Evolutionary conservation across 53 echinoderm and acorn worm species (phyloP).

Genomic region (Temnopleurus reevesii): DNA sequence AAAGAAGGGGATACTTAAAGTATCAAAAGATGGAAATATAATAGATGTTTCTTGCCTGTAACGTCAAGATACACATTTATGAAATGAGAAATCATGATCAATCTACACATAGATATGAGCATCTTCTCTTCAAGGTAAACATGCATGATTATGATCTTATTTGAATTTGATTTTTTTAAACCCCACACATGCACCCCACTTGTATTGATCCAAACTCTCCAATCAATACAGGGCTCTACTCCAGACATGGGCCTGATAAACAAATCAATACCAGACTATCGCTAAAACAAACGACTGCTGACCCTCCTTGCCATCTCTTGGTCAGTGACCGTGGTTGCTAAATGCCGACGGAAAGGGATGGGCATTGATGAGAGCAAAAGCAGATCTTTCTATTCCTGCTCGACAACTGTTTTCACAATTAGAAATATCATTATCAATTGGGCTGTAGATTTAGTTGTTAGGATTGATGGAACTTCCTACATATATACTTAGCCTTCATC

Average conservation of each 20-base stretch:
- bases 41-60: too few species aligned
- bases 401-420: too few species aligned
- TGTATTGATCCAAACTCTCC: not conserved
- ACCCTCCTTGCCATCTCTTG: not conserved
- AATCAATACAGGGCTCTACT: slow-evolving; percentile 17
- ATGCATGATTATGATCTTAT: not conserved
- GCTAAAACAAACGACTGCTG: not conserved
- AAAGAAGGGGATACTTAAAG: too few species aligned
- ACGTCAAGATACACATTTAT: too few species aligned
- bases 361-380: not conserved
- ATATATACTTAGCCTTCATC: too few species aligned
- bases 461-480: too few species aligned
- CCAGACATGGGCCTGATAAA: not conserved
- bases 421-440: too few species aligned
- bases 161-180: not conserved
- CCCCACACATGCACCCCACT: not conserved
- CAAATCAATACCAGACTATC: slow-evolving; percentile 7
- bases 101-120: not conserved
- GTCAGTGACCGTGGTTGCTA: not conserved
- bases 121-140: not conserved
- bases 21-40: too few species aligned
- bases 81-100: too few species aligned
- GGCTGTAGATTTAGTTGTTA: too few species aligned
- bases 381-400: not conserved
- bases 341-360: not conserved